Percentiles rank a stretch among this genome's conserved stretches.
Evolutionary conservation across 2,797 vertebrate species (phyloP).

Genomic region (Rhadinocentrus ornatus): DNA sequence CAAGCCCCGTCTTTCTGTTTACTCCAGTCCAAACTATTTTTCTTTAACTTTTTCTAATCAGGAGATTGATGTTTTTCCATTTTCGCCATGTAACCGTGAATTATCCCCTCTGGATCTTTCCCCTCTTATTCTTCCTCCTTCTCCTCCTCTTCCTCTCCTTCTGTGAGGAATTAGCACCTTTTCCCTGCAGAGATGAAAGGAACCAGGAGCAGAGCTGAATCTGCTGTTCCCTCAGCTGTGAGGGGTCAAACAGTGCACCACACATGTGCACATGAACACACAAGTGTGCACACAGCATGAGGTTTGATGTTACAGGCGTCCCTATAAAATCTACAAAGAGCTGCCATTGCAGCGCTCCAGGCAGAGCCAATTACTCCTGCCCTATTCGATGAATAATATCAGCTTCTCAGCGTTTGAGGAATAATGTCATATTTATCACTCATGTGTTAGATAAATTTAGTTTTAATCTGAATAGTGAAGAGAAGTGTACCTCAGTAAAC

Average conservation of each 20-base stretch:
- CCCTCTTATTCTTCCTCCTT: slow-evolving; percentile 10
- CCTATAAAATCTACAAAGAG: slow-evolving; percentile 80
- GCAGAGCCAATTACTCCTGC: slow-evolving; percentile 63
- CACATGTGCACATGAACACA: slow-evolving; percentile 11
- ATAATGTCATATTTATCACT: slow-evolving; percentile 64
- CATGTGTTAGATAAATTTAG: slow-evolving; percentile 35
- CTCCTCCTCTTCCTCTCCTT: slow-evolving; percentile 38
- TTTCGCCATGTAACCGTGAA: slow-evolving; percentile 13
- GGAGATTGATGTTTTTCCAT: slow-evolving; percentile 21
- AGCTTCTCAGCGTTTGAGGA: slow-evolving; percentile 53
- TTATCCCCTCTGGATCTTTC: slow-evolving; percentile 39
- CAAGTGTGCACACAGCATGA: slow-evolving; percentile 36
- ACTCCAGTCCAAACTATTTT: slow-evolving; percentile 27
- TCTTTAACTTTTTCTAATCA: slow-evolving; percentile 8
- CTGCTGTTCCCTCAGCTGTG: slow-evolving; percentile 42
- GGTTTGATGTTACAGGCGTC: slow-evolving; percentile 53
- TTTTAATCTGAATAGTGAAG: slow-evolving; percentile 34
- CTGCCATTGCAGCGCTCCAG: slow-evolving; percentile 43
- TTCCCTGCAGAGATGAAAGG: slow-evolving; percentile 75
- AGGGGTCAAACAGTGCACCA: slow-evolving; percentile 47
- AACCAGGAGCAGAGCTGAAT: slow-evolving; percentile 47
- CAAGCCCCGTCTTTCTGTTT: slow-evolving; percentile 14
- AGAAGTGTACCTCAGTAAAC: slow-evolving; percentile 47
- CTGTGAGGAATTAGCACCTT: slow-evolving; percentile 72
- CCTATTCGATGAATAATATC: slow-evolving; percentile 45